Base-by-base conservation (phyloP, 2,113 vertebrate species). In the Xerus inauris region DNA sequence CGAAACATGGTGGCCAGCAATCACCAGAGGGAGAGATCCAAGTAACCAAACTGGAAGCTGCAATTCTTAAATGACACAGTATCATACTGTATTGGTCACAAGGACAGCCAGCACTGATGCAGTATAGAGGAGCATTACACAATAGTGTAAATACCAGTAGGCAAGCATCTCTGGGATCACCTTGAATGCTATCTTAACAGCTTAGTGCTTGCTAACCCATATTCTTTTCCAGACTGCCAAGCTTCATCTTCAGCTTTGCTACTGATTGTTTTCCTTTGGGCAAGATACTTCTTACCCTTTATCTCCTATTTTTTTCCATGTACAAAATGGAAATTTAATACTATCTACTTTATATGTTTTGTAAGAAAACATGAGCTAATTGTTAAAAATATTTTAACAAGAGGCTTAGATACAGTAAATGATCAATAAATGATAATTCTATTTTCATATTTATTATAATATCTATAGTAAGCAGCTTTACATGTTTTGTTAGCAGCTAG, bases 101-200 rank as follows among this genome's bases (percentile, higher is more conserved):
- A 19, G n/a, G 45, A 16, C 26, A 49, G 5, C 2, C 45, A n/a
- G 8, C 9, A 13, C 1, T 10, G 1, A 47, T 16, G 24, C 6
- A 51, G 11, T n/a, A 22, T 24, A 17, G 72, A 49, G 45, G 30
- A 57, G 77, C 22, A 57, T 28, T 22, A 14, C 32, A 67, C 14
- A 75, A 14, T 16, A 13, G 0, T 24, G 8, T 89, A 26, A 30
- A 62, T 20, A 64, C 7, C 38, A 90, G 16, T 28, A 49, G 19
- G 22, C 17, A 54, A 28, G 45, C 16, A 8, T 59, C 72, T 57
- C 14, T 38, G 51, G 32, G 8, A 32, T 2, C 17, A 11, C 24
- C 19, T 64, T 35, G n/a, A 30, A 82, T 10, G 4, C 22, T 64
- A 16, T 64, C 26, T 71, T 26, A 45, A 20, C 17, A 85, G 30